These are phyloP conservation scores for Lordiphosa andalusiaca DNA, from an alignment of 2,888 invertebrate species.

Conservation along the genomic window DNA sequence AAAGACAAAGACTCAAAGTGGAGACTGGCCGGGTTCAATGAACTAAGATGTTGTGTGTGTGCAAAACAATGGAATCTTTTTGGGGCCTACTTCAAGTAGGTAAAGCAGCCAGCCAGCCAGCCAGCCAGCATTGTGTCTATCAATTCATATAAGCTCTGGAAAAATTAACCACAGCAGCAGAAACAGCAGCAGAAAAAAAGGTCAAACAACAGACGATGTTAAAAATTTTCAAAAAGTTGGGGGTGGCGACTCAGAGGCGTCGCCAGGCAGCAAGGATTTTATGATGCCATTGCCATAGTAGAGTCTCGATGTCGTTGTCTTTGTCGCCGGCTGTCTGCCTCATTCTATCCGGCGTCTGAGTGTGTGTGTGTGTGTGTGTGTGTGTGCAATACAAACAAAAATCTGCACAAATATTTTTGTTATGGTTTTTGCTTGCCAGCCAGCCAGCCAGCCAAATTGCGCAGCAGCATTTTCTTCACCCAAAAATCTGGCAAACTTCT, in stretches of 20 bases:
- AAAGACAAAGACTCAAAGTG: conserved; percentile 30
- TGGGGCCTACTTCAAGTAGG: conserved; percentile 21
- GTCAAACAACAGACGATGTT: conserved; percentile 54
- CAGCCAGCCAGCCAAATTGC: conserved; percentile 40
- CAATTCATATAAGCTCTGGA: conserved; percentile 53
- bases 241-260: conserved; percentile 27
- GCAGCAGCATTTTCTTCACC: conserved; percentile 46
- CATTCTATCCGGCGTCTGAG: conserved; percentile 27
- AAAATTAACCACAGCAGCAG: conserved; percentile 14
- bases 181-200: conserved; percentile 48
- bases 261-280: conserved; percentile 45
- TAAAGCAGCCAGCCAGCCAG: conserved; percentile 16
- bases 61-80: too few relatives aligned
- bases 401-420: conserved; percentile 60
- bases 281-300: conserved; percentile 66
- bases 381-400: not conserved
- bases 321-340: conserved; percentile 63
- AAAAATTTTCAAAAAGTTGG: not conserved
- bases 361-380: not conserved
- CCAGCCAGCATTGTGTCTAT: conserved; percentile 29
- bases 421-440: conserved; percentile 41
- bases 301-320: conserved; percentile 27
- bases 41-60: not conserved
- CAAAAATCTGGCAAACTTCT: conserved; percentile 4
- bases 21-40: conserved; percentile 5